Evolutionary conservation across 2,888 invertebrate species (phyloP).

Genomic region (Agrypnus murinus): DNA sequence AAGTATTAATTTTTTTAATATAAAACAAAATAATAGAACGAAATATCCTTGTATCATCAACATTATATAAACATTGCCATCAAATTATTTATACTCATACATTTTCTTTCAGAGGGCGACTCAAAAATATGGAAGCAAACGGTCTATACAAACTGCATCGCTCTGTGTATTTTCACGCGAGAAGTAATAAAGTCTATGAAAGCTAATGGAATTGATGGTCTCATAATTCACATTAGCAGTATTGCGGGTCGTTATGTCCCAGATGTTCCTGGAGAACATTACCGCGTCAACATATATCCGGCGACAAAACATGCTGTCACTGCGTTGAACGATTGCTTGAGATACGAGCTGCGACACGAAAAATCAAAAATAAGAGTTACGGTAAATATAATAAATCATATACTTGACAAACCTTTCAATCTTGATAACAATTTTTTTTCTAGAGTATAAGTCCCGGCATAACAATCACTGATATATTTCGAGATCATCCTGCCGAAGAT

Average conservation of each 20-base stretch:
- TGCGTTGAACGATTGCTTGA: constrained; percentile 28
- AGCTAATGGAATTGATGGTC: constrained; percentile 37
- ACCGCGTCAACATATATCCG: constrained; percentile 36
- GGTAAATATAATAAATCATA: constrained; percentile 18
- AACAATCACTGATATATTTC: constrained; percentile 40
- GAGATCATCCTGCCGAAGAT: constrained; percentile 36
- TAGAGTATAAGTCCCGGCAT: constrained; percentile 43
- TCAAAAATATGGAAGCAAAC: constrained; percentile 37
- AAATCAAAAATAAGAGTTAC: constrained; percentile 45
- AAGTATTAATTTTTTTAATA: too few species aligned
- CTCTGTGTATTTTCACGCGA: constrained; percentile 39
- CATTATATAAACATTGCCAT: background rate
- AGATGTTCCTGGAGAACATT: constrained; percentile 22
- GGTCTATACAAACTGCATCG: constrained; percentile 37
- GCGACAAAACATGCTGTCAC: constrained; percentile 41
- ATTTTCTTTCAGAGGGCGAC: constrained; percentile 42
- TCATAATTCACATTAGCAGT: constrained; percentile 43
- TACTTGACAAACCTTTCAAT: too few species aligned
- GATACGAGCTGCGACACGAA: constrained; percentile 33
- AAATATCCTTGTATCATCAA: too few species aligned
- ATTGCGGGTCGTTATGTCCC: constrained; percentile 42
- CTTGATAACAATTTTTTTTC: constrained; percentile 2
- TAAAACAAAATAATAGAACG: too few species aligned
- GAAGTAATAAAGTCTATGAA: constrained; percentile 45
- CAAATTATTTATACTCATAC: too few species aligned